These are phyloP conservation scores for Calephelis nemesis DNA, from an alignment of 1,140 invertebrate species.

Conservation along the genomic window DNA sequence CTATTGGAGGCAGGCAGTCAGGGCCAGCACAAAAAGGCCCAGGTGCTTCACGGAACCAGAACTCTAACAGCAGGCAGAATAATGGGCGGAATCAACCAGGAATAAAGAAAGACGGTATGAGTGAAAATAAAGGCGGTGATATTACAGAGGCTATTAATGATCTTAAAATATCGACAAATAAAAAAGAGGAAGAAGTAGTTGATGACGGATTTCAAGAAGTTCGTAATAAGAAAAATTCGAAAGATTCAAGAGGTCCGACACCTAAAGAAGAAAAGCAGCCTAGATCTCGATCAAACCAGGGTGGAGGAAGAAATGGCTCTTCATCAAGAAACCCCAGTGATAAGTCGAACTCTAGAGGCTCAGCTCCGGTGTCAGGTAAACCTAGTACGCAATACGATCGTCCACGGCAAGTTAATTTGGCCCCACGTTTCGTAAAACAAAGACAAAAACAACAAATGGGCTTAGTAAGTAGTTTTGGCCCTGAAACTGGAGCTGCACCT, in stretches of 20 bases:
- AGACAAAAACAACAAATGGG: constrained; percentile 75
- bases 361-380: constrained; percentile 65
- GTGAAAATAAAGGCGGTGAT: constrained; percentile 58
- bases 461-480: constrained; percentile 52
- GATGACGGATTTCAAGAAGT: constrained; percentile 94
- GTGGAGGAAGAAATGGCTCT: constrained; percentile 69
- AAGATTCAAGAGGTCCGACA: constrained; percentile 78
- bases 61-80: constrained; percentile 53
- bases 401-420: constrained; percentile 82
- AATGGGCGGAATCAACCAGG: constrained; percentile 47
- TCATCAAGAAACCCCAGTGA: constrained; percentile 70
- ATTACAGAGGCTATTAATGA: constrained; percentile 67
- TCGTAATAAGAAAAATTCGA: constrained; percentile 88
- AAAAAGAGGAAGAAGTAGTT: constrained; percentile 71
- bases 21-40: constrained; percentile 49
- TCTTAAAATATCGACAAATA: constrained; percentile 59
- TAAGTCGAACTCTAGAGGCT: constrained; percentile 64
- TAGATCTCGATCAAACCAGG: constrained; percentile 72
- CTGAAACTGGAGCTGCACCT: constrained; percentile 75
- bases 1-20: constrained; percentile 77
- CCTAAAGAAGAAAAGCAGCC: constrained; percentile 76
- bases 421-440: constrained; percentile 91
- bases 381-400: constrained; percentile 80
- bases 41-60: constrained; percentile 50
- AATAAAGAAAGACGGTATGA: constrained; percentile 51